phyloP scores from a whole-genome alignment of 1,140 invertebrate genomes.

The Drosophila carrolli region DNA sequence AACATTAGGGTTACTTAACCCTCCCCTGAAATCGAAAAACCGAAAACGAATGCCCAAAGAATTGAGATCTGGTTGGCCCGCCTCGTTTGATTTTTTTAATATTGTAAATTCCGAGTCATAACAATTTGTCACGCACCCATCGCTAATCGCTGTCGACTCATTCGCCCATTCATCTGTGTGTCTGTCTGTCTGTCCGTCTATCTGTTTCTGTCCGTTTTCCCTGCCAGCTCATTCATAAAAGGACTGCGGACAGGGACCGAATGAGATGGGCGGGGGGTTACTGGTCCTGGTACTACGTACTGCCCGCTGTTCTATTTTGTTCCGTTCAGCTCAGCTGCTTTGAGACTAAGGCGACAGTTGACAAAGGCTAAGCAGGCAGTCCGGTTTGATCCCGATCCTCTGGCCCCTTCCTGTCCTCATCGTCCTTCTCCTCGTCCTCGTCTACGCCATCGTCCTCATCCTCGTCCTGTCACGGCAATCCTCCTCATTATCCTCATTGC shows the following conservation, averaged over 20 bases:
- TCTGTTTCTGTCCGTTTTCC: neutral
- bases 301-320: slow-evolving; percentile 29
- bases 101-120: slow-evolving; percentile 41
- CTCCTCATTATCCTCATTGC: slow-evolving; percentile 65
- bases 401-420: slow-evolving; percentile 1
- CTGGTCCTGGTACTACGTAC: slow-evolving; percentile 9
- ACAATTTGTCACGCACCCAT: slow-evolving; percentile 52
- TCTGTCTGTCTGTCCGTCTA: slow-evolving; percentile 8
- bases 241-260: slow-evolving; percentile 42
- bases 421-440: neutral
- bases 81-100: slow-evolving; percentile 18
- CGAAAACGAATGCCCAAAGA: slow-evolving; percentile 31
- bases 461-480: slow-evolving; percentile 60
- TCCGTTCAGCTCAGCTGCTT: slow-evolving; percentile 58
- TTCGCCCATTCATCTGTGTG: slow-evolving; percentile 10
- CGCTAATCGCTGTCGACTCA: slow-evolving; percentile 44
- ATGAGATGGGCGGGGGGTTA: slow-evolving; percentile 1
- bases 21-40: slow-evolving; percentile 3
- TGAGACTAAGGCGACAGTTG: slow-evolving; percentile 76
- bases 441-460: neutral
- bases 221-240: slow-evolving; percentile 74
- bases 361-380: slow-evolving; percentile 77
- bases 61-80: slow-evolving; percentile 2
- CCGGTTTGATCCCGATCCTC: slow-evolving; percentile 44
- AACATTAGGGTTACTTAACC: slow-evolving; percentile 29